Base-by-base conservation (phyloP, 2,797 vertebrate genomes). In the Euphonia xanthogaster region DNA sequence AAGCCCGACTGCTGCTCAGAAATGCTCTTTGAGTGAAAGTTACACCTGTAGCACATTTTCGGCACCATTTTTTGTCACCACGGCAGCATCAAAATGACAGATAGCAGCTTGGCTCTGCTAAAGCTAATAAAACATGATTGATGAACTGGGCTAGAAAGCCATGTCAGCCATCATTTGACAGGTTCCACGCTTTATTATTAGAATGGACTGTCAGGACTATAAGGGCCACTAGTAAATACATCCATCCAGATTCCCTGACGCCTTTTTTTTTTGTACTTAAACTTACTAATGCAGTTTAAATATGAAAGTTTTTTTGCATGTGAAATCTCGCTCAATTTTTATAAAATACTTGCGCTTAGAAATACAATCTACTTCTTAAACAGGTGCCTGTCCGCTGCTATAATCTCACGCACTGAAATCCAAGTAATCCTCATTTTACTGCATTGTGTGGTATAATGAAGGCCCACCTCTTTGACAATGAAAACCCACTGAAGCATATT, bases 121-220 rank as follows among this genome's bases (percentile, higher is more conserved):
- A 96, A 97, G 96, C 97, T 97, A 97, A 97, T 97, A 97, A 97
- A 98, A 97, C 10, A 67, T 96, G 95, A 94, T 91, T 97, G 96
- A 98, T 97, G 97, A 97, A 83, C 90, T 87, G 96, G 85, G 79
- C 88, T 96, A 96, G 97, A 96, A 97, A 98, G 82, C 84, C 96
- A 97, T 96, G 98, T 98, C 98, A 98, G 96, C 97, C 97, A 97
- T 97, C 94, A 92, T 98, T 98, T 98, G 98, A 98, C 97, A 98
- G 97, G 97, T 98, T 97, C 94, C 98, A 96, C 54, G 71, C 97
- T 98, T 98, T 98, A 98, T 98, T 98, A 98, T 98, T 98, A 97
- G 97, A 97, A 97, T 93, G 92, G 97, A 97, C 97, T 97, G 88
- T 88, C 66, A 90, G 77, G 74, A 77, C 71, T 74, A 73, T 91